A percentile compares a stretch with the other conserved stretches of the same genome.
These are phyloP conservation scores for Psephotus haematonotus DNA, from an alignment of 2,113 vertebrate genomes.

Conservation along the genomic window DNA sequence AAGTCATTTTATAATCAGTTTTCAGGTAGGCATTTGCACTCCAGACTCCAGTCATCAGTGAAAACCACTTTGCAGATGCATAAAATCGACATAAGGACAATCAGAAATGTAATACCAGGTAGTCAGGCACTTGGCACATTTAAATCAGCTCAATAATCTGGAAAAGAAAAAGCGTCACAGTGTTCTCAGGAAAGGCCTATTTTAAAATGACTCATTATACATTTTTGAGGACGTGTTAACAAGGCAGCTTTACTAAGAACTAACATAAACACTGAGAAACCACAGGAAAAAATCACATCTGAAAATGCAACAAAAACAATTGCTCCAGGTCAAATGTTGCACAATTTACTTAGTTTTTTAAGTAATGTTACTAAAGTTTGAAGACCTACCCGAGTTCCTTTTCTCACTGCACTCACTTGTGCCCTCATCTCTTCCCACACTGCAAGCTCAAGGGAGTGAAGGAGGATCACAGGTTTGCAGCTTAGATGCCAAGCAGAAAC, in stretches of 20 bases:
- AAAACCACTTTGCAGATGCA: neutral
- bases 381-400: neutral
- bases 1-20: neutral
- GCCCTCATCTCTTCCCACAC: neutral
- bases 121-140: neutral
- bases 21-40: neutral
- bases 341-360: neutral
- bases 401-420: neutral
- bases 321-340: neutral
- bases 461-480: neutral
- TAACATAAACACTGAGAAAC: neutral
- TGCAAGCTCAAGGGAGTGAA: neutral
- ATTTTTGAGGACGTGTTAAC: neutral
- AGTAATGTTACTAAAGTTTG: neutral
- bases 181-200: neutral
- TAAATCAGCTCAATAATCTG: neutral
- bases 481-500: neutral
- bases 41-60: conserved; percentile 3
- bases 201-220: neutral
- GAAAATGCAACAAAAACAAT: neutral
- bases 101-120: neutral
- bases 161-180: neutral
- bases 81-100: neutral
- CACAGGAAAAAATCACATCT: neutral
- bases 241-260: neutral